Percentiles rank a stretch among this genome's conserved stretches.
These are phyloP conservation scores for Ceratina australensis DNA, from an alignment of 1,140 invertebrate species.

Conservation along the genomic window DNA sequence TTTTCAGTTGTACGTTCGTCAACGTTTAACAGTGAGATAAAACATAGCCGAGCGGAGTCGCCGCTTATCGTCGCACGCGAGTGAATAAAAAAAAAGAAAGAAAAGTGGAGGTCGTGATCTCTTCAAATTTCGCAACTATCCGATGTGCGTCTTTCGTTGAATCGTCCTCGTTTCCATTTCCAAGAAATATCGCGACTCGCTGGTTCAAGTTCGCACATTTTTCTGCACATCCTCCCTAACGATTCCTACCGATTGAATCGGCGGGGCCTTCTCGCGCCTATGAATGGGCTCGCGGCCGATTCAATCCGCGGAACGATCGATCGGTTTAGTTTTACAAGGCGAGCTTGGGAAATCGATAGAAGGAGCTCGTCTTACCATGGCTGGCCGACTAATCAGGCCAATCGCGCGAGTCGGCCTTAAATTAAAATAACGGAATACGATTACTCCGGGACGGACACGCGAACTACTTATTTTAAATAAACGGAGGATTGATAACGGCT, in stretches of 20 bases:
- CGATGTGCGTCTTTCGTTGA: constrained; percentile 53
- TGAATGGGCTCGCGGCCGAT: constrained; percentile 29
- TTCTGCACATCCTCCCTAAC: neutral
- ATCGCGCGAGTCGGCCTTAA: neutral
- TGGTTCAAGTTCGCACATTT: neutral
- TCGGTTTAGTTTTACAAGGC: constrained; percentile 37
- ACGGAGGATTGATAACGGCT: neutral
- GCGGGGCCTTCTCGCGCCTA: neutral
- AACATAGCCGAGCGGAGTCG: constrained; percentile 51
- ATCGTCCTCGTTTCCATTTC: constrained; percentile 12
- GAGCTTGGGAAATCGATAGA: constrained; percentile 46
- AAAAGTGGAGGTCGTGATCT: constrained; percentile 63
- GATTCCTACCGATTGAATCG: no score
- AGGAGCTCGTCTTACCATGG: constrained; percentile 41
- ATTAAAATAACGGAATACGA: constrained; percentile 7
- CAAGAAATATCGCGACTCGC: constrained; percentile 10
- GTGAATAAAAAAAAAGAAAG: constrained; percentile 43
- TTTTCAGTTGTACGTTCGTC: neutral
- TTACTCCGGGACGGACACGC: constrained; percentile 22
- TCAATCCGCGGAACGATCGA: constrained; percentile 13
- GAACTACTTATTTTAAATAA: constrained; percentile 30
- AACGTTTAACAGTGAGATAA: constrained; percentile 36
- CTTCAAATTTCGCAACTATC: constrained; percentile 71
- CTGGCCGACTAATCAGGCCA: constrained; percentile 7
- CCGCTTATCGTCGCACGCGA: constrained; percentile 47